Percentiles rank a stretch among this genome's conserved stretches.
phyloP scores from a whole-genome alignment of 1,140 invertebrate genomes.

The Brachionus koreanus region DNA sequence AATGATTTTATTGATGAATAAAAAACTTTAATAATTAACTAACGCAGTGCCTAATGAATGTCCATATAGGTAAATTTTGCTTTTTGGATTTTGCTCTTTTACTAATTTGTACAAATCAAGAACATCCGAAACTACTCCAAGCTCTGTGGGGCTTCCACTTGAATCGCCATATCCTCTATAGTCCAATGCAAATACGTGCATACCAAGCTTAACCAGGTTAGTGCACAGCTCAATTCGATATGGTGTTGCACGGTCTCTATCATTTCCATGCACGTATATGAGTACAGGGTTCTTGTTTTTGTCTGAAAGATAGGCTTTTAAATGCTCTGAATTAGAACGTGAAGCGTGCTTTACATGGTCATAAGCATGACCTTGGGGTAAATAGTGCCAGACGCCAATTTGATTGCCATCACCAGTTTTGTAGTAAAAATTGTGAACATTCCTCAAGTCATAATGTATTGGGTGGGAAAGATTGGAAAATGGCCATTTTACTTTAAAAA shows the following conservation, averaged over 20 bases:
- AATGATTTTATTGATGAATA: too few species aligned
- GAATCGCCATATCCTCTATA: conserved; percentile 89
- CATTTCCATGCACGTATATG: conserved; percentile 36
- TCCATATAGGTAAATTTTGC: conserved; percentile 15
- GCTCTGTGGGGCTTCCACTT: conserved; percentile 77
- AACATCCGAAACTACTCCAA: conserved; percentile 57
- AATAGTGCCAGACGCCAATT: conserved; percentile 39
- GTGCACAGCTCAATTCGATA: background rate
- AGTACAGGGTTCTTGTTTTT: background rate
- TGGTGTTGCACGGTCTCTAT: background rate
- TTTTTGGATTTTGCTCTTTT: background rate
- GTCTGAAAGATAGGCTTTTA: conserved; percentile 3
- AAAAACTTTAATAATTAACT: too few species aligned
- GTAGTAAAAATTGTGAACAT: conserved; percentile 33
- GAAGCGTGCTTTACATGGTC: background rate
- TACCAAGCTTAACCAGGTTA: background rate
- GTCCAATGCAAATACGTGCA: conserved; percentile 78
- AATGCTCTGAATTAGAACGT: background rate
- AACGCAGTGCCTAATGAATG: conserved; percentile 22
- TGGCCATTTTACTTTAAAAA: conserved; percentile 38
- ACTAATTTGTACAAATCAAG: background rate
- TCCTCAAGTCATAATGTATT: background rate
- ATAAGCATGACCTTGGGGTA: background rate
- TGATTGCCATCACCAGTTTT: background rate
- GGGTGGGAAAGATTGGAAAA: background rate